Base-by-base conservation (phyloP, 2,113 vertebrate species). In the Nettapus auritus region DNA sequence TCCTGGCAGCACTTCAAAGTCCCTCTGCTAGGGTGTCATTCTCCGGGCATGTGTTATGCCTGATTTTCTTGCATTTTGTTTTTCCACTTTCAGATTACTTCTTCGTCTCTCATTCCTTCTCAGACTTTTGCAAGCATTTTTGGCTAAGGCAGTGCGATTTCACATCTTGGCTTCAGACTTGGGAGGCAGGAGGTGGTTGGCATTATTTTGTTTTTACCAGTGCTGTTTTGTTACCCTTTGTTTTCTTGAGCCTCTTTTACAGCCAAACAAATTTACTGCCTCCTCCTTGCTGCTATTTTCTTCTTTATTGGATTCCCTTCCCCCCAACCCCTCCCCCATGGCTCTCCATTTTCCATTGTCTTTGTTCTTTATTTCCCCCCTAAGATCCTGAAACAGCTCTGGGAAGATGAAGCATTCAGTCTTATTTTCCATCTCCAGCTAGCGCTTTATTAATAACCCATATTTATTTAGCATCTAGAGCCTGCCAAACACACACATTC, bases 381-480 rank as follows among this genome's bases (percentile, higher is more conserved):
- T 82, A 93, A 96, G 91, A 86, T 86, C 34, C 68, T 86, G 81
- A 93, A 95, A 88, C 63, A 34, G 82, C 82, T 80, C 68, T 89
- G 89, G 70, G 85, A 96, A 95, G 94, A 96, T 90, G 79, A 96
- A 90, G 60, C 68, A 34, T 93, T 97, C 95, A 93, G 91, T 96
- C 93, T 96, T 91, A 69, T 94, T 96, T 96, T 97, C 85, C 79
- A 94, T 93, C 93, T 96, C 82, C 85, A 94, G 94, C 94, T 93
- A 93, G 88, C 2, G 1, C 68, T 95, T 96, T 96, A 96, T 97
- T 97, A 97, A 97, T 97, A 97, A 91, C 91, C 94, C 60, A 60
- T 94, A 96, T 96, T 96, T 97, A 96, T 96, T 96, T 95, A 96
- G 88, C 85, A 96, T 91, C 89, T 74, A 70, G 64, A 88, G 82